Base-by-base conservation (phyloP, 64 coral and sea anemone species). In the Montipora efflorescens region DNA sequence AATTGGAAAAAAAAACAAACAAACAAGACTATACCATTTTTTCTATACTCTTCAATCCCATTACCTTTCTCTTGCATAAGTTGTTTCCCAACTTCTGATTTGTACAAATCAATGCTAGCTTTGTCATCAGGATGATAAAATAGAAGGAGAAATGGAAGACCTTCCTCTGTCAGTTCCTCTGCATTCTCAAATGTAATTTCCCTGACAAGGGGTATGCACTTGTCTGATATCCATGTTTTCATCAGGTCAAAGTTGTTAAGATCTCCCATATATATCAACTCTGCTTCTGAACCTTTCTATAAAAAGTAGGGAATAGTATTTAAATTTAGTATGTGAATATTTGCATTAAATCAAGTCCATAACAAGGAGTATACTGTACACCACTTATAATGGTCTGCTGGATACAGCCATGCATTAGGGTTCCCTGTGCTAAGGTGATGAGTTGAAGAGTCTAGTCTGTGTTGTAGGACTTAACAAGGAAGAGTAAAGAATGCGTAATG, bases 161-260 rank as follows among this genome's bases (percentile, higher is more conserved):
- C 97, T 73, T 99, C 97, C 36, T 99, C 97, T 79, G 97, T 99
- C 5, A 99, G 78, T 62, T 99, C 97, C 68, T 99, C 97, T 13
- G 97, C 97, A 94, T 99, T 99, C 83, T 99, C 94, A 94, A 96
- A 99, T 53, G 97, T 99, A 66, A 99, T 99, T 16, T 96, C 95
- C 44, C 97, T 92, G 15, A 99, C 97, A 79, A 99, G 74, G 9
- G 97, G 95, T 48, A 99, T 96, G 58, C 97, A 99, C 73, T 96
- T 96, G 79, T 99, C 97, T 48, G 84, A 83, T 14, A 92, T 49
- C 97, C 97, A 99, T 57, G 48, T 91, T 79, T 96, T 99, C 77
- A 99, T 22, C 22, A 77, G 23, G 0, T 96, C 91, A 67, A 36
- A 74, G 50, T 96, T 90, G 50, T 74, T 87, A 50, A 95, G 88